Conservation (phyloP, 2,113 vertebrate genomes). For the Hemiprocne comata region DNA sequence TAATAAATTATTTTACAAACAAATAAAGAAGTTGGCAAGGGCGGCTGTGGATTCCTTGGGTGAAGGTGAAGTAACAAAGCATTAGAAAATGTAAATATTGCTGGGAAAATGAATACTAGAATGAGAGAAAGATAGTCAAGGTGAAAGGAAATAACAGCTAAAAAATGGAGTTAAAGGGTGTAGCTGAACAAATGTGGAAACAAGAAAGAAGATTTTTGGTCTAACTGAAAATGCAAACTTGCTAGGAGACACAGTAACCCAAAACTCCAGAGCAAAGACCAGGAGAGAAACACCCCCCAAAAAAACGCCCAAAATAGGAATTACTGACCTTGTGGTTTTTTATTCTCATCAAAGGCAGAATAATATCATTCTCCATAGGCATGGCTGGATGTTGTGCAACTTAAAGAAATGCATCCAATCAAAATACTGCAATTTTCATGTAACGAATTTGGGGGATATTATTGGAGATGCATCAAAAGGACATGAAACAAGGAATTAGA, state of each 20-base stretch:
- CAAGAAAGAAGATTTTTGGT: neutral
- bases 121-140: neutral
- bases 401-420: neutral
- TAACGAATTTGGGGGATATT: neutral
- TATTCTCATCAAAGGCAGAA: neutral
- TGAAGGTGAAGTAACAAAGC: neutral
- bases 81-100: neutral
- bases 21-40: neutral
- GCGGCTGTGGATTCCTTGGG: neutral
- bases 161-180: neutral
- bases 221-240: neutral
- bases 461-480: neutral
- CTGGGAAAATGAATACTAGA: neutral
- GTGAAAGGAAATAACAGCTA: neutral
- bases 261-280: neutral
- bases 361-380: neutral
- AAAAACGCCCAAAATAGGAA: rapidly evolving
- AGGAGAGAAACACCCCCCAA: rapidly evolving
- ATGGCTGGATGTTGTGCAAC: neutral
- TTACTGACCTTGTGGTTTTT: neutral
- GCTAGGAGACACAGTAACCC: neutral
- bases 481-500: neutral
- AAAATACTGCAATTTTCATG: neutral
- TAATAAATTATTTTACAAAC: neutral
- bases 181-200: neutral